Base-by-base conservation (phyloP, 2,113 vertebrate species). In the Speoplatyrhinus poulsoni region DNA sequence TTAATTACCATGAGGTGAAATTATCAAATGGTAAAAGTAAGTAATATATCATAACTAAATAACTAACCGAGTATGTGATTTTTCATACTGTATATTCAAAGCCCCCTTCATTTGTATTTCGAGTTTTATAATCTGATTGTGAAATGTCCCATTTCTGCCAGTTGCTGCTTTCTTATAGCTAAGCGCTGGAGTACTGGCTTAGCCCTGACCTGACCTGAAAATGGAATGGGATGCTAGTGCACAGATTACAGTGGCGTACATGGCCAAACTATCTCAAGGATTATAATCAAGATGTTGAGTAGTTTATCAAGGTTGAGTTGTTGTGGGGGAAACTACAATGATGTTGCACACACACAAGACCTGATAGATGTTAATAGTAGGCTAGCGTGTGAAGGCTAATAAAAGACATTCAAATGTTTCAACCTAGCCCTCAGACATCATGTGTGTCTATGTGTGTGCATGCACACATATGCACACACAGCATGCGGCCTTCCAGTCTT, bases 281-380 rank as follows among this genome's bases (percentile, higher is more conserved):
- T 92, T 91, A 82, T 71, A 81, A 83, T 85, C 77, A 86, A 85
- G 85, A 88, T 91, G 92, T 89, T 89, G 89, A 90, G 91, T 79
- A 72, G 91, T 92, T 93, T 88, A 90, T 6, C 75, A 73, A 75
- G 69, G 68, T 79, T 87, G 77, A 73, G 81, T 86, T 68, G 69
- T 80, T 81, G 48, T 8, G 16, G 60, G 48, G 47, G 72, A 47
- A 47, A 19, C 41, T 19, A 60, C 56, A 71, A 66, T 58, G 52
- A 32, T 63, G 19, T 19, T 65, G 60, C 62, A 12, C 62, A 72
- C 77, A 64, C 60, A 53, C 17, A 16, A 56, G 55, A 13, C 63
- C 15, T 62, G 36, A 4, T 41, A 41, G 36, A 36, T 3, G 36
- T 36, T 36, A 36, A 36, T 6, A 36, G 36, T 36, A 36, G 36